These are phyloP conservation scores for Lepisosteus oculatus DNA, from an alignment of 2,113 vertebrate species.

Conservation along the genomic window DNA sequence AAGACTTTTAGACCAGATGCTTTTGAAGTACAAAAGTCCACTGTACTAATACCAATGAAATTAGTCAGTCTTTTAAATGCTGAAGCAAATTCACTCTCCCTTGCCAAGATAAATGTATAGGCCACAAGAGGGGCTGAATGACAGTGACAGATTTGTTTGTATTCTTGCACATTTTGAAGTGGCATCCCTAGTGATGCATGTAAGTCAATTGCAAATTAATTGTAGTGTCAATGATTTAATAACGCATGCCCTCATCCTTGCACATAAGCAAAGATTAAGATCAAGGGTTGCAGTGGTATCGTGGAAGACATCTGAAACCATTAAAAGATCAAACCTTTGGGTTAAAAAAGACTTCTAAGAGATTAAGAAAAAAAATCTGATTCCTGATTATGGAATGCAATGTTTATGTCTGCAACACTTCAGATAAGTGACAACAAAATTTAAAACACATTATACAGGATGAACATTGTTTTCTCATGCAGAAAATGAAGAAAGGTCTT, in stretches of 20 bases:
- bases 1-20: too few relatives aligned
- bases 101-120: neutral
- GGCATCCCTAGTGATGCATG: neutral
- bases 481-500: too few relatives aligned
- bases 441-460: neutral
- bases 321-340: neutral
- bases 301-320: neutral
- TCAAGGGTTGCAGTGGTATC: conserved; percentile 10
- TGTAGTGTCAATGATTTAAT: conserved; percentile 4
- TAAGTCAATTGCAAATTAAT: conserved; percentile 13
- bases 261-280: neutral
- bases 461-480: too few relatives aligned
- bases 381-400: neutral
- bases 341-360: neutral
- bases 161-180: neutral
- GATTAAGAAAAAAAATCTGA: neutral
- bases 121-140: neutral
- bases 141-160: neutral
- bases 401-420: neutral
- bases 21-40: neutral
- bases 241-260: neutral
- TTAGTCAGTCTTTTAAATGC: neutral
- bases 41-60: neutral
- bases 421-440: neutral
- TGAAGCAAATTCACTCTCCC: too few relatives aligned